Evolutionary conservation across 2,888 invertebrate genomes (phyloP), one percentile per base, ranked within the genome.

Genomic region (Galerucella pusilla): DNA sequence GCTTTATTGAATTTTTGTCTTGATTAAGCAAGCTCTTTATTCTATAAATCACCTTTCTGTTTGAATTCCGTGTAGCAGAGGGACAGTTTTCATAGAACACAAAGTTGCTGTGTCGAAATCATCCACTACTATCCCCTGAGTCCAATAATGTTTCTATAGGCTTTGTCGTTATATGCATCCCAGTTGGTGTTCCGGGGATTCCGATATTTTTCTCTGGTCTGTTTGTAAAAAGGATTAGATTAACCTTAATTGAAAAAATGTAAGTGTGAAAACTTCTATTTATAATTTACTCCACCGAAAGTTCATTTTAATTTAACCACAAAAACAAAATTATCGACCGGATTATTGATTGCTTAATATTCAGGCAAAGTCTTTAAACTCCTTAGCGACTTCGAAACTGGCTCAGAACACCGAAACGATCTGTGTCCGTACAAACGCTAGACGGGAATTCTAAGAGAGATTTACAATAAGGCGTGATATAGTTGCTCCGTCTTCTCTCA

Each of bases 361-460:
- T 52, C 52, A 14, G 52, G n/a, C 2, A n/a, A 52, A n/a, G 52
- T 14, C 52, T 52, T 16, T n/a, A 14, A 52, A 52, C 52, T 52
- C 52, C 52, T 52, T 52, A 52, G 52, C 52, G n/a, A 14, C 52
- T 52, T 52, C 49, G 49, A 49, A 49, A 49, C 49, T 12, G 12
- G 49, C 12, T 14, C 52, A 52, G 35, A 42, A 42, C 35, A 42
- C 35, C 35, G 5, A 52, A 52, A n/a, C 52, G 52, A 52, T 52
- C n/a, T 52, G 52, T 52, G n/a, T 52, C 52, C 52, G n/a, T 52
- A 52, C n/a, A 42, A 52, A 52, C n/a, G 7, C 52, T 52, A 52
- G 52, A 52, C 52, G 52, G n/a, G 7, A n/a, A n/a, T 52, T 52
- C n/a, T 52, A n/a, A 52, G n/a, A 52, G n/a, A 52, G n/a, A 52